Evolutionary conservation across 2,113 vertebrate genomes (phyloP), one percentile per base, ranked within the genome.

Genomic region (Datnioides undecimradiatus): DNA sequence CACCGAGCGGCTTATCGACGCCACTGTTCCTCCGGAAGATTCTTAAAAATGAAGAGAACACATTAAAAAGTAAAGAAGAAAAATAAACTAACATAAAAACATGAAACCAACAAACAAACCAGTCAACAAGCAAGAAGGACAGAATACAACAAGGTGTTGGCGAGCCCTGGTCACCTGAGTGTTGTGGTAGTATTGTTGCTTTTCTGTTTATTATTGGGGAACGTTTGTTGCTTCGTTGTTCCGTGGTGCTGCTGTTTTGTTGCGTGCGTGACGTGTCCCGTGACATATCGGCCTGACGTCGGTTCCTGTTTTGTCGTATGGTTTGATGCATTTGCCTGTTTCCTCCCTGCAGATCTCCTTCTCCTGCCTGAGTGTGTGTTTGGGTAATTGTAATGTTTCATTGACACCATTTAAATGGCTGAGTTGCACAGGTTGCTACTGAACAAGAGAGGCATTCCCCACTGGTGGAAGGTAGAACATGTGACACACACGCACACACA

Each of bases 41-140:
- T 86, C 73, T 71, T 72, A 84, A 92, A 90, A 91, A 90, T 77
- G 73, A 80, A 85, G 82, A 87, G 80, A 89, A 91, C 73, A 27
- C 74, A 63, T 90, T 85, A 71, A 91, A 86, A 83, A 84, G 66
- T 85, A 19, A 73, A 72, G 46, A 77, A 76, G 34, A 91, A 74
- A 57, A 76, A 70, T 25, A 52, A 63, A 67, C 1, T 36, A 8
- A 38, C 16, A 33, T 12, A 40, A 64, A 7, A 41, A 17, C 0
- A 38, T n/a, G 11, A 77, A 85, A 81, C 48, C 9, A 49, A 64
- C 59, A 84, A 84, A 52, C 51, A 51, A 79, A 58, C 54, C 12
- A 29, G 49, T 55, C 40, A 29, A 51, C 54, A 71, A 74, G 62
- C 19, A 23, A 60, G 59, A 27, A 2, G 65, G 36, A 79, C 36